phyloP scores from a whole-genome alignment of 2,797 vertebrate genomes.

The Heliangelus exortis region DNA sequence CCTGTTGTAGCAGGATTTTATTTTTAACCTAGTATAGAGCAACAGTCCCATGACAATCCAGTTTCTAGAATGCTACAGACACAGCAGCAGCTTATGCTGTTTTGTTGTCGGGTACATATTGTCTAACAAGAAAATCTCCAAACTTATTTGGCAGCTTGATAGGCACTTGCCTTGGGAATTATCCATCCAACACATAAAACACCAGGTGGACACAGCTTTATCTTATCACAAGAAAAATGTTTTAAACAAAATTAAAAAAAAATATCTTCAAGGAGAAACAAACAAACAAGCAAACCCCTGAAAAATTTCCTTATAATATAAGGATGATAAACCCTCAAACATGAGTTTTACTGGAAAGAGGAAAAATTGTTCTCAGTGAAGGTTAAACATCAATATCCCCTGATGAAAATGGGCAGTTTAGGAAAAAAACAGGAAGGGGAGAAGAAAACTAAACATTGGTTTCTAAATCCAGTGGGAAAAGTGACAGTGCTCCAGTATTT shows the following conservation, averaged over 20 bases:
- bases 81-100: not conserved
- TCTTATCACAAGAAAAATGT: not conserved
- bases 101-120: not conserved
- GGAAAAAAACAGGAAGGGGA: not conserved
- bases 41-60: not conserved
- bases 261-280: not conserved
- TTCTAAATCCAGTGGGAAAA: not conserved
- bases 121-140: not conserved
- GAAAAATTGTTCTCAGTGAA: not conserved
- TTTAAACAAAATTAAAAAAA: not conserved
- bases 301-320: not conserved
- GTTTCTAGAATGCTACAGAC: not conserved
- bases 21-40: not conserved
- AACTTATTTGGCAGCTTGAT: not conserved
- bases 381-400: not conserved
- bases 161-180: not conserved
- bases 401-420: not conserved
- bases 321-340: not conserved
- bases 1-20: not conserved
- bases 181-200: not conserved
- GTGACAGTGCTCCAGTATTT: not conserved
- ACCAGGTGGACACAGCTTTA: not conserved
- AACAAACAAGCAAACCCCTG: too few relatives aligned
- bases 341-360: not conserved
- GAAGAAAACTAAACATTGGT: not conserved